Evolutionary conservation across 2,888 invertebrate genomes (phyloP), one percentile per base, ranked within the genome.

Genomic region (Mythimna lalbum): DNA sequence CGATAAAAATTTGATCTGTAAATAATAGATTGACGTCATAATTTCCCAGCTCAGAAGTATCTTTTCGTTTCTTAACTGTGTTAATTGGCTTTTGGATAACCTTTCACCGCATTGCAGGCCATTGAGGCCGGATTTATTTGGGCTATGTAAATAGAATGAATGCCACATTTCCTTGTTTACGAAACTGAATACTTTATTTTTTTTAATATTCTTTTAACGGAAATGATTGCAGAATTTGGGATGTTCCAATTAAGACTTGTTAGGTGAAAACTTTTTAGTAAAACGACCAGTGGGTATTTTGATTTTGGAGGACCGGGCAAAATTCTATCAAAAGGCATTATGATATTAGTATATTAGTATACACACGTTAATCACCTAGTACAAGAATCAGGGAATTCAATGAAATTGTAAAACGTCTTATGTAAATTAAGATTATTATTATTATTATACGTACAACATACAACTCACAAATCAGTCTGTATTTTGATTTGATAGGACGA

Each of bases 41-140:
- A 82, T 80, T 81, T 55, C 56, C 73, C 71, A 80, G 83, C 78
- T 73, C 74, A 67, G 68, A 72, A 81, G 69, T 77, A 83, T 83
- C 83, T 83, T 84, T 75, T 65, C 19, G 67, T 79, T 80, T 86
- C 86, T 85, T 88, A 91, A 88, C 86, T 87, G 88, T 91, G 90
- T 87, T 92, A 90, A 90, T 90, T 87, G 87, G 85, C 85, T 86
- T 69, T 78, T 82, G 85, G 91, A 91, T 93, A 93, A 93, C 93
- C 93, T 93, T 92, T 93, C 89, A 87, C 89, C 88, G 86, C 80
- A 73, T 76, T 78, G 74, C 81, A 76, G 82, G 81, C 84, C 84
- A 88, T 84, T 86, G 86, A 83, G 87, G 86, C 72, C 86, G 84
- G 57, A 63, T 75, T 76, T 89, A 92, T 90, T 92, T 90, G 86